phyloP scores from a whole-genome alignment of 2,113 vertebrate genomes.

The Pagrus major region DNA sequence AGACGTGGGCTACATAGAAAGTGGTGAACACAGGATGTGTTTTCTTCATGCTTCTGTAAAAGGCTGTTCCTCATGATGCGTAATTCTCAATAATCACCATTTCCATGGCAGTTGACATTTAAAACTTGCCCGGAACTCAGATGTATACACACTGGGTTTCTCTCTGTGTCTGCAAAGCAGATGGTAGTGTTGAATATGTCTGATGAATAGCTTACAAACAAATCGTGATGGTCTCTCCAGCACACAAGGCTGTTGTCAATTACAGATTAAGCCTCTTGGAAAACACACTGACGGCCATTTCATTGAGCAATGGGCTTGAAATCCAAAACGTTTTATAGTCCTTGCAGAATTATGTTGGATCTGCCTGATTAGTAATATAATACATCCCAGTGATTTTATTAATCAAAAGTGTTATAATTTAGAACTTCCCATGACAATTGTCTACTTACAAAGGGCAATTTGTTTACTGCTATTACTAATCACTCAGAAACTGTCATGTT shows the following conservation, averaged over 20 bases:
- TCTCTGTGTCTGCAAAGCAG: constrained; percentile 60
- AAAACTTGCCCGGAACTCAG: constrained; percentile 6
- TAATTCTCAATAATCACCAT: not conserved
- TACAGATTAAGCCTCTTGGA: constrained; percentile 29
- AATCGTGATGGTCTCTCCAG: constrained; percentile 47
- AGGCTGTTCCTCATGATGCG: not conserved
- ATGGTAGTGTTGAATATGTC: constrained; percentile 54
- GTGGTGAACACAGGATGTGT: too few relatives aligned
- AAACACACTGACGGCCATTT: constrained; percentile 34
- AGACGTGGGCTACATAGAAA: too few relatives aligned
- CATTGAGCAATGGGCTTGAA: constrained; percentile 30
- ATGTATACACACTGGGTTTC: not conserved
- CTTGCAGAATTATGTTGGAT: not conserved
- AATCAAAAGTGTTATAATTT: not conserved
- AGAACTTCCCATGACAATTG: not conserved
- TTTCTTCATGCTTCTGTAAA: not conserved
- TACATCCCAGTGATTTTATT: not conserved
- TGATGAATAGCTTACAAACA: constrained; percentile 64
- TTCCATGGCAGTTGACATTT: constrained; percentile 20
- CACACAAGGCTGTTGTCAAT: constrained; percentile 60
- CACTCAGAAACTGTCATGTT: constrained; percentile 41
- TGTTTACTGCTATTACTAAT: constrained; percentile 2
- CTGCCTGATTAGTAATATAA: constrained; percentile 1
- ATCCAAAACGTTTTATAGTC: not conserved
- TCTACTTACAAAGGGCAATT: not conserved